These are phyloP conservation scores for Caenorhabditis angaria DNA, from an alignment of 2,888 invertebrate species.

Conservation along the genomic window DNA sequence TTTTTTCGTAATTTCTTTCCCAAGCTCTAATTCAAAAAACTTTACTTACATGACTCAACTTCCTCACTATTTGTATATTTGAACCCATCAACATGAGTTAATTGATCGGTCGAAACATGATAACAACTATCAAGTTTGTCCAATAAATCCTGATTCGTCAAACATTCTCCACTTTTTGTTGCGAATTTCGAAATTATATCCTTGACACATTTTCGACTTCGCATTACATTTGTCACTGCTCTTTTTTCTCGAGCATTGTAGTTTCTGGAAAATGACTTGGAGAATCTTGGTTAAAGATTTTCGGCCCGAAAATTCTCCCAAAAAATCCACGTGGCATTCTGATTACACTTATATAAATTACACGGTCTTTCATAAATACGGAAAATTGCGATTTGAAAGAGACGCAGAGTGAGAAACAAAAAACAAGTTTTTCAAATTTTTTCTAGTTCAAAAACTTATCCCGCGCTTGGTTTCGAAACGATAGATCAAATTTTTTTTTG, in stretches of 20 bases:
- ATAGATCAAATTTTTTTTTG: too few species aligned
- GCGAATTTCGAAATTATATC: constrained; percentile 50
- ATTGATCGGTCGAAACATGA: constrained; percentile 56
- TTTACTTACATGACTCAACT: constrained; percentile 46
- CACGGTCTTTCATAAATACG: too few species aligned
- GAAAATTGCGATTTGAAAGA: too few species aligned
- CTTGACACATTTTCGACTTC: constrained; percentile 62
- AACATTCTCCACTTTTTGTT: constrained; percentile 34
- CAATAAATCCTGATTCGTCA: constrained; percentile 44
- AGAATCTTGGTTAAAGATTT: constrained; percentile 5
- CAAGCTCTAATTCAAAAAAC: too few species aligned
- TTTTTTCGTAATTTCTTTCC: too few species aligned
- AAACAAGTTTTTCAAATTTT: too few species aligned
- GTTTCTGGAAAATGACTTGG: constrained; percentile 27
- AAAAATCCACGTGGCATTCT: too few species aligned
- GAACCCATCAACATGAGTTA: constrained; percentile 51
- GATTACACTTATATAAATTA: too few species aligned
- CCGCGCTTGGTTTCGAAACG: too few species aligned
- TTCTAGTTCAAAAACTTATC: too few species aligned
- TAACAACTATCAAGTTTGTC: constrained; percentile 59
- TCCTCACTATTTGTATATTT: constrained; percentile 54
- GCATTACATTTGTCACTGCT: constrained; percentile 60
- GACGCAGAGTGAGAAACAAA: too few species aligned
- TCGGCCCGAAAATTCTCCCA: too few species aligned
- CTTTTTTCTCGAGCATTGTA: constrained; percentile 45